Base-by-base conservation (phyloP, 2,888 invertebrate genomes). In the Axea sp. region DNA sequence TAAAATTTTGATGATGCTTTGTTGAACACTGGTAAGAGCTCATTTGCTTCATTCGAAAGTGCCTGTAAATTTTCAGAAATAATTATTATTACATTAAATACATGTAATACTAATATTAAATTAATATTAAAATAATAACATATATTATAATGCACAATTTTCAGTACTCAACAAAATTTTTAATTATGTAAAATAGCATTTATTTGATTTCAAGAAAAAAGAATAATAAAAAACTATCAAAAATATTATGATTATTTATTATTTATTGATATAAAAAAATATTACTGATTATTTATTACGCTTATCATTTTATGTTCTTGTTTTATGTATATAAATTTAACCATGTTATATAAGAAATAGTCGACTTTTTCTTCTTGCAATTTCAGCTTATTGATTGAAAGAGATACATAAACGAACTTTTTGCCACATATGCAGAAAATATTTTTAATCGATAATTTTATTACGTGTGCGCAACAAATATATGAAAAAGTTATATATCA, bases 11-110 rank as follows among this genome's bases (percentile, higher is more conserved):
- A 93, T 5, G 97, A 96, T 0, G 98, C 97, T 82, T 96, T 96
- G 89, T 99, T 99, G 91, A 97, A 99, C 76, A 99, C 95, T 0
- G 99, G 99, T 55, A 99, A 90, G 37, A 98, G 90, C 86, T 99
- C 99, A 89, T 96, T 98, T 0, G 99, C 99, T 89, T 99, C 99
- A 88, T 96, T 95, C 1, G 97, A 94, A 62, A 98, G 89, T 0
- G 98, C 97, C 97, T 98, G 88, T 1, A 65, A 64, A 26, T 5
- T 12, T 14, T n/a, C n/a, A n/a, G n/a, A 31, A 31, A 31, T 3
- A 9, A 11, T 9, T 9, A 31, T n/a, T n/a, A 35, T 11, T 2
- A 31, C 14, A 35, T 6, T 3, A 19, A 19, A 19, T 3, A 19
- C 19, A 19, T 3, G 2, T 4, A 19, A 19, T 19, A 19, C 19